A percentile compares a stretch with the other conserved stretches of the same genome.
phyloP scores from a whole-genome alignment of 1,140 invertebrate species.

The Hylaeus volcanicus region DNA sequence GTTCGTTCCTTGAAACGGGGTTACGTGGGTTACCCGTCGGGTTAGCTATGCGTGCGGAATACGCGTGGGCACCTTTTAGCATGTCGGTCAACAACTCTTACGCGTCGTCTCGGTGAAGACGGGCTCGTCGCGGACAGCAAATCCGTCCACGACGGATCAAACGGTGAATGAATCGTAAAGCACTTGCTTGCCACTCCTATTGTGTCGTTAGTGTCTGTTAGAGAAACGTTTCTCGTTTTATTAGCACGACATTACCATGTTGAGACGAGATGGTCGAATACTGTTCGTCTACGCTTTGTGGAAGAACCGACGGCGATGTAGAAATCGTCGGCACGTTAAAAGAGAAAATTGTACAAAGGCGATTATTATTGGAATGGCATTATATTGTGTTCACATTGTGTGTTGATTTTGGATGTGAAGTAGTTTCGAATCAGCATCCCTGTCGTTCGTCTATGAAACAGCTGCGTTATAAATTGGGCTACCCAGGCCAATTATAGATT shows the following conservation, averaged over 20 bases:
- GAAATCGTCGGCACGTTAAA: too few relatives aligned
- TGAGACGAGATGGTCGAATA: not conserved
- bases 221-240: slow-evolving; percentile 2
- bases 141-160: slow-evolving; percentile 18
- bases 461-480: too few relatives aligned
- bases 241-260: not conserved
- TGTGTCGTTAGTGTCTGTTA: not conserved
- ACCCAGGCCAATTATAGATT: too few relatives aligned
- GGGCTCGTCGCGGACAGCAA: not conserved
- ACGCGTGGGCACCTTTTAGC: slow-evolving; percentile 56
- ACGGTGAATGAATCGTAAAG: slow-evolving; percentile 16
- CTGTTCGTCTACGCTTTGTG: too few relatives aligned
- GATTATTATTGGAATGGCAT: too few relatives aligned
- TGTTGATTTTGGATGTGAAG: too few relatives aligned
- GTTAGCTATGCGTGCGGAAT: slow-evolving; percentile 57
- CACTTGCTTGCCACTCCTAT: slow-evolving; percentile 20
- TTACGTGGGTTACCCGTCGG: slow-evolving; percentile 57
- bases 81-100: slow-evolving; percentile 53
- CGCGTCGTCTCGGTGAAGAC: not conserved
- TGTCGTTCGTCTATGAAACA: too few relatives aligned
- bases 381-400: too few relatives aligned
- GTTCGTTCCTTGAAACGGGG: slow-evolving; percentile 41
- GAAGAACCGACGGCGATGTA: too few relatives aligned
- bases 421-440: too few relatives aligned
- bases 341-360: too few relatives aligned